Evolutionary conservation across 2,113 vertebrate genomes (phyloP).

Genomic region (Chionodraco myersi): DNA sequence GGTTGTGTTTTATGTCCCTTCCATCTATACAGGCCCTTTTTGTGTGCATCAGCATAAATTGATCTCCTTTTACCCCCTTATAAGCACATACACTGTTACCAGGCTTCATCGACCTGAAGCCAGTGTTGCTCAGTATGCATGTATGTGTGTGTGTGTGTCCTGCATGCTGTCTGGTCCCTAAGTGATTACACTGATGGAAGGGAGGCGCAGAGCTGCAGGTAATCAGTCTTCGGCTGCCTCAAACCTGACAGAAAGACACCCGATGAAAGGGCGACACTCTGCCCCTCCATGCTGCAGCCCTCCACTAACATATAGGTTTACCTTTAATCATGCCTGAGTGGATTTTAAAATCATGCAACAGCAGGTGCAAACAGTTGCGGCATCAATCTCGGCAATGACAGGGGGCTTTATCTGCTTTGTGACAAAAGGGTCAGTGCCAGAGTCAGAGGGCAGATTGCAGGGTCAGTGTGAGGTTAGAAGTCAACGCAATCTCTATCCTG

Average conservation of each 20-base stretch:
- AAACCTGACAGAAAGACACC: slow-evolving; percentile 37
- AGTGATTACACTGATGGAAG: slow-evolving; percentile 68
- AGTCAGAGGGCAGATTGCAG: slow-evolving; percentile 63
- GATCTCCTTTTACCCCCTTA: slow-evolving; percentile 36
- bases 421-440: slow-evolving; percentile 34
- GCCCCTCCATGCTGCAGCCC: not conserved
- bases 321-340: not conserved
- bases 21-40: slow-evolving; percentile 27
- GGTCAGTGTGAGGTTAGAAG: slow-evolving; percentile 59
- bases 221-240: slow-evolving; percentile 57
- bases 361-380: not conserved
- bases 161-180: slow-evolving; percentile 1
- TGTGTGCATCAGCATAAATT: slow-evolving; percentile 67
- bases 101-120: slow-evolving; percentile 60
- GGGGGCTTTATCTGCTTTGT: not conserved
- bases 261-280: slow-evolving; percentile 15
- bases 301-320: not conserved
- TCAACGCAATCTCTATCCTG: slow-evolving; percentile 53
- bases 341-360: slow-evolving; percentile 14
- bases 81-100: slow-evolving; percentile 7
- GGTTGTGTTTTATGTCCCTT: slow-evolving; percentile 2
- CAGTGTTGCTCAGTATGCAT: slow-evolving; percentile 12
- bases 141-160: slow-evolving; percentile 29
- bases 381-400: slow-evolving; percentile 27
- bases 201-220: slow-evolving; percentile 39